A percentile compares a stretch with the other conserved stretches of the same genome.
Conservation (phyloP, 2,888 invertebrate genomes). For the Agrotis clavis region DNA sequence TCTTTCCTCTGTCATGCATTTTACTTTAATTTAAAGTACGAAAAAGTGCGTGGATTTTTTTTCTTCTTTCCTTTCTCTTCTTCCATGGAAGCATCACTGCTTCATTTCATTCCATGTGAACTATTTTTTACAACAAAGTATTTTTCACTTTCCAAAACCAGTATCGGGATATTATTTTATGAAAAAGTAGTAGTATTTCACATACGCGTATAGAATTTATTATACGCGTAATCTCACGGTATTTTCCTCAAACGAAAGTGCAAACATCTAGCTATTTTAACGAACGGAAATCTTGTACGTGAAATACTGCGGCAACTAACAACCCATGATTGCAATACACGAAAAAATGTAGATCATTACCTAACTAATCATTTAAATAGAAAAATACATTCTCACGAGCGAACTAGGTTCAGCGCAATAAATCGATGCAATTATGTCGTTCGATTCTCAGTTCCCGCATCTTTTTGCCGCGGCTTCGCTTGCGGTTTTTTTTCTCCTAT, state of each 20-base stretch:
- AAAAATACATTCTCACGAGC: conserved; percentile 71
- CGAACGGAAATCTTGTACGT: conserved; percentile 39
- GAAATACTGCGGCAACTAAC: conserved; percentile 31
- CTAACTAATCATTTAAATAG: conserved; percentile 69
- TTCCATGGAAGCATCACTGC: no score
- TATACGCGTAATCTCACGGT: conserved; percentile 17
- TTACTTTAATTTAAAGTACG: background rate
- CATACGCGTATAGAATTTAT: conserved; percentile 26
- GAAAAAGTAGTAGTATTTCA: conserved; percentile 40
- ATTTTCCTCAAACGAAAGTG: conserved; percentile 54
- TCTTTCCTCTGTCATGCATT: no score
- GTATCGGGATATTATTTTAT: conserved; percentile 5
- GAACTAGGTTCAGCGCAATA: conserved; percentile 63
- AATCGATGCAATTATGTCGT: conserved; percentile 65
- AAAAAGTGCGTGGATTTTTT: background rate
- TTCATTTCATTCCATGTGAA: background rate
- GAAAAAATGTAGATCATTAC: conserved; percentile 63
- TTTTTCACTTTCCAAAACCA: background rate
- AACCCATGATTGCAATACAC: conserved; percentile 56
- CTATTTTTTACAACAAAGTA: background rate
- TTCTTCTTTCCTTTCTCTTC: background rate
- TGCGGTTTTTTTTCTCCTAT: conserved; percentile 52
- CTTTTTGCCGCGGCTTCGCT: conserved; percentile 42
- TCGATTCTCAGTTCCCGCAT: conserved; percentile 60
- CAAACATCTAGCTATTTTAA: conserved; percentile 46